Base-by-base conservation (phyloP, 2,888 invertebrate species). In the Bellardia pandia region DNA sequence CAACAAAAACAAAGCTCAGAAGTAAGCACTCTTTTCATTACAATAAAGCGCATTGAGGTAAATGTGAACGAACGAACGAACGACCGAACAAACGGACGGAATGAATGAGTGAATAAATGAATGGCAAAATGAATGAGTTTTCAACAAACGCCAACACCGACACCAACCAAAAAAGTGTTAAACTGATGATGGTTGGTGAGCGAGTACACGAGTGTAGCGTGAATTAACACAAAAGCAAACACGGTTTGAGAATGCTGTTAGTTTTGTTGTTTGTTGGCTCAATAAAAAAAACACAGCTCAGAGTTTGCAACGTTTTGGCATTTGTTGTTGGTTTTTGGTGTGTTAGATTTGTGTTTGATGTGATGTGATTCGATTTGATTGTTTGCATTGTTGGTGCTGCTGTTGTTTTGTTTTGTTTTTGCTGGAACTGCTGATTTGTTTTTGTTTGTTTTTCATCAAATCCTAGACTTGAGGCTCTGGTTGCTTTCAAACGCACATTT, bases 401-500 rank as follows among this genome's bases (percentile, higher is more conserved):
- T 58, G 9, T 62, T 79, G 66, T 64, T 72, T 66, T 23, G 23
- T 23, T 23, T 23, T 23, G 23, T 23, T 23, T 1, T 23, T 48
- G 60, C 37, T 68, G 23, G 37, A 7, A 42, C 9, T 66, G n/a
- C 62, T 30, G 51, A 11, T 37, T 51, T 78, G 30, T 68, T 74
- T 66, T 56, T 86, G 62, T 68, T 78, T 68, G 30, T 71, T 74
- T 81, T 80, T 72, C 48, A 33, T 66, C 33, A 80, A 84, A 80
- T 80, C 77, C 48, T 62, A 51, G 85, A 80, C 86, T 88, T 88
- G 82, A 75, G 48, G 72, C 76, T 83, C 71, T 68, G 66, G 64
- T 86, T 83, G 79, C 51, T 86, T 83, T 88, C 78, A 86, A 85
- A 86, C 85, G 89, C 89, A 89, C 89, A 88, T 91, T 93, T 91